Percentiles rank a stretch among this genome's conserved stretches.
These are phyloP conservation scores for Drosophila albomicans DNA, from an alignment of 1,140 invertebrate species.

Conservation along the genomic window DNA sequence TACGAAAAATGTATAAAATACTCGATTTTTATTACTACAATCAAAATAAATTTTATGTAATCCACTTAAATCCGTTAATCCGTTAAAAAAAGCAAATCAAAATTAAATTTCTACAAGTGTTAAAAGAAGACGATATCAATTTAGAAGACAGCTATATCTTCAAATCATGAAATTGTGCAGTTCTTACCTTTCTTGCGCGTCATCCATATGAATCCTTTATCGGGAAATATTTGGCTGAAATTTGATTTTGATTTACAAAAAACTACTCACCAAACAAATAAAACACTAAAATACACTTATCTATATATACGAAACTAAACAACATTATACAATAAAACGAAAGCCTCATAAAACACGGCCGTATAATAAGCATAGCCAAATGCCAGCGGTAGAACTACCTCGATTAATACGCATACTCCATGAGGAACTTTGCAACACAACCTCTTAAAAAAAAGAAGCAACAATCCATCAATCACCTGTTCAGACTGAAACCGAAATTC, in stretches of 20 bases:
- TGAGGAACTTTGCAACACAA: slow-evolving; percentile 45
- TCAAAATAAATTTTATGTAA: slow-evolving; percentile 63
- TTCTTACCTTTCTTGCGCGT: slow-evolving; percentile 74
- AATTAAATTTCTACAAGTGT: slow-evolving; percentile 76
- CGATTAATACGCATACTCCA: slow-evolving; percentile 59
- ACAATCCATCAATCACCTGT: slow-evolving; percentile 57
- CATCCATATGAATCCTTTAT: slow-evolving; percentile 67
- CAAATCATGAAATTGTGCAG: slow-evolving; percentile 35
- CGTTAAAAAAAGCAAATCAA: slow-evolving; percentile 76
- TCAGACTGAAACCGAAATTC: slow-evolving; percentile 47
- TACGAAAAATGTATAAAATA: slow-evolving; percentile 62
- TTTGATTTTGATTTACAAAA: slow-evolving; percentile 80
- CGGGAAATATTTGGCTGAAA: slow-evolving; percentile 68
- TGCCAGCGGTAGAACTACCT: slow-evolving; percentile 18
- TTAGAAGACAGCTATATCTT: not conserved
- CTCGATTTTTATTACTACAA: slow-evolving; percentile 61
- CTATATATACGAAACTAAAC: slow-evolving; percentile 46
- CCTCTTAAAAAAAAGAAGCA: slow-evolving; percentile 49
- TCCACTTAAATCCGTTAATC: slow-evolving; percentile 52
- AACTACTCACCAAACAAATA: slow-evolving; percentile 35
- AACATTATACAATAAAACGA: slow-evolving; percentile 12
- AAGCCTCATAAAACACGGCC: slow-evolving; percentile 68
- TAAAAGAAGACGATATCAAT: slow-evolving; percentile 31
- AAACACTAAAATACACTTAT: slow-evolving; percentile 26
- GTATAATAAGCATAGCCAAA: slow-evolving; percentile 35